Evolutionary conservation across 2,113 vertebrate species (phyloP).

Genomic region (Helogale parvula): DNA sequence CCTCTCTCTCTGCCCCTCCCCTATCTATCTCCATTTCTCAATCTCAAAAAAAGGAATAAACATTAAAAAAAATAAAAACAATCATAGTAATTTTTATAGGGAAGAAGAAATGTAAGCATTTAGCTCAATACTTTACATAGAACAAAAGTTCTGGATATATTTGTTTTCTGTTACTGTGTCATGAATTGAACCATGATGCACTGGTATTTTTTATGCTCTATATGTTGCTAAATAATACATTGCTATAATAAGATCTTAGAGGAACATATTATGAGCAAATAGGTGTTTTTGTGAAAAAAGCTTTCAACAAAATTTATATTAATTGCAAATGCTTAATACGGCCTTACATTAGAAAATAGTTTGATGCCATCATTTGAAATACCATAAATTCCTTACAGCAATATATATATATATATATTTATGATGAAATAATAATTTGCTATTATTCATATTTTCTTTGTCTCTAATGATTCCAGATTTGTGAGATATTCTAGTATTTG

Average conservation of each 20-base stretch:
- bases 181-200: background rate
- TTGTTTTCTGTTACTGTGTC: background rate
- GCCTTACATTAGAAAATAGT: background rate
- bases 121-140: background rate
- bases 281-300: background rate
- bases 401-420: background rate
- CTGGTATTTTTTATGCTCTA: background rate
- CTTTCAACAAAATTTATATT: background rate
- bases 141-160: background rate
- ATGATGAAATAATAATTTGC: background rate
- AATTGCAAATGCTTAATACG: background rate
- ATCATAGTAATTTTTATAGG: background rate
- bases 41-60: too few species aligned
- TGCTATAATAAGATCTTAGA: background rate
- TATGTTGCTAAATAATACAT: background rate
- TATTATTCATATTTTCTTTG: background rate
- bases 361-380: background rate
- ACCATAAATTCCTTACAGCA: background rate
- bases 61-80: background rate
- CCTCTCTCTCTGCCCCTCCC: too few species aligned
- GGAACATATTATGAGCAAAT: background rate
- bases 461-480: background rate
- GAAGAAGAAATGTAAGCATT: background rate
- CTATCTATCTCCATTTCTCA: too few species aligned
- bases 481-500: background rate